Percentiles rank a stretch among this genome's conserved stretches.
These are phyloP conservation scores for Promerops cafer DNA, from an alignment of 2,113 vertebrate species.

Conservation along the genomic window DNA sequence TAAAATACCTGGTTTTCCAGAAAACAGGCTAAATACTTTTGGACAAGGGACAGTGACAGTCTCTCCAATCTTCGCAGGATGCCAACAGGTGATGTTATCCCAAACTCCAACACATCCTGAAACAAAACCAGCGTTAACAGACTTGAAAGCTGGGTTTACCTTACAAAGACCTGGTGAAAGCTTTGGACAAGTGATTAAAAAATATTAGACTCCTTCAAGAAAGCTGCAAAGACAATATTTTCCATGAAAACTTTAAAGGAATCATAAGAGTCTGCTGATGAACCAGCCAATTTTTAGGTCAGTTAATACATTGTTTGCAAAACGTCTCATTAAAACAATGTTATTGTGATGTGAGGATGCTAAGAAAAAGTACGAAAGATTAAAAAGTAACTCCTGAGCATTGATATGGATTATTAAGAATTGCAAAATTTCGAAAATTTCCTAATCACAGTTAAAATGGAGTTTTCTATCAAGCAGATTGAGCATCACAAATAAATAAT, in stretches of 20 bases:
- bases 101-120: slow-evolving; percentile 75
- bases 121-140: not conserved
- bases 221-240: not conserved
- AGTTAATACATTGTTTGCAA: not conserved
- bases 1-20: slow-evolving; percentile 71
- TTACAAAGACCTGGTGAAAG: not conserved
- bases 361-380: not conserved
- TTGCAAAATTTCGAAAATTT: not conserved
- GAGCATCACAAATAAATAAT: not conserved
- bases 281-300: not conserved
- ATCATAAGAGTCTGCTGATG: not conserved
- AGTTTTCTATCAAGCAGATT: not conserved
- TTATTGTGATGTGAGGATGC: not conserved
- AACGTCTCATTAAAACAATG: not conserved
- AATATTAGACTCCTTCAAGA: not conserved
- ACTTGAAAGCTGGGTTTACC: not conserved
- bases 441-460: not conserved
- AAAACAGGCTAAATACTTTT: slow-evolving; percentile 64
- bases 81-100: slow-evolving; percentile 84
- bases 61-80: slow-evolving; percentile 73
- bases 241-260: not conserved
- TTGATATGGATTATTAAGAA: not conserved
- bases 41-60: slow-evolving; percentile 80
- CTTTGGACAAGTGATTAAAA: not conserved
- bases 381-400: not conserved